Evolutionary conservation across 1,140 invertebrate genomes (phyloP), one percentile per base, ranked within the genome.

Genomic region (Sycobia sp.): DNA sequence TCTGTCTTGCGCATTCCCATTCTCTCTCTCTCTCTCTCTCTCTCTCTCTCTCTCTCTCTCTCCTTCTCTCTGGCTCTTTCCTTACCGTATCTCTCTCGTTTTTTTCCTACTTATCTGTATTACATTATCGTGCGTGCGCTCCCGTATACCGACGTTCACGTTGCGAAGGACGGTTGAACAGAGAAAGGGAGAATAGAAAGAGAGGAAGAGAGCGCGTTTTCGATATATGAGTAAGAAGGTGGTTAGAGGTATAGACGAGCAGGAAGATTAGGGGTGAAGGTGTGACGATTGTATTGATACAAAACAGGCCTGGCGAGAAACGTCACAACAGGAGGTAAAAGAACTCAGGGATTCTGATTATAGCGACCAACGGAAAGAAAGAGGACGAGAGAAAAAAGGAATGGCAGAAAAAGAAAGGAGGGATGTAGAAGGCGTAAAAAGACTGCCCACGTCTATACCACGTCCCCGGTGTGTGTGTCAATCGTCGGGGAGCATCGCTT

Each of bases 401-500:
- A 23, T 13, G 54, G 2, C 13, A n/a, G 10, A 29, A 20, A 44
- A 9, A 44, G 5, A 13, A 10, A 27, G 54, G 22, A 43, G n/a
- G 38, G 27, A n/a, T n/a, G n/a, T n/a, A n/a, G n/a, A 18, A 32
- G 1, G 32, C 9, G 14, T 1, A 16, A 14, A 13, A 39, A 44
- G 14, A 13, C n/a, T 56, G 27, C 38, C n/a, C n/a, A n/a, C 25
- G 46, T 47, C 46, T 27, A 1, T 50, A n/a, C 47, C 2, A 8
- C 34, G 25, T 20, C n/a, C 5, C 16, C n/a, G 3, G 41, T n/a
- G n/a, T 22, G 11, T 39, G 36, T 23, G 53, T 46, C 29, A 36
- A 46, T 57, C 51, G 23, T 4, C 41, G 20, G 41, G 23, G 16
- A 46, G 20, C 27, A 56, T 56, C 25, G 23, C 29, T 43, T 57